Base-by-base conservation (phyloP, 2,113 vertebrate species). In the Catharus bicknelli region DNA sequence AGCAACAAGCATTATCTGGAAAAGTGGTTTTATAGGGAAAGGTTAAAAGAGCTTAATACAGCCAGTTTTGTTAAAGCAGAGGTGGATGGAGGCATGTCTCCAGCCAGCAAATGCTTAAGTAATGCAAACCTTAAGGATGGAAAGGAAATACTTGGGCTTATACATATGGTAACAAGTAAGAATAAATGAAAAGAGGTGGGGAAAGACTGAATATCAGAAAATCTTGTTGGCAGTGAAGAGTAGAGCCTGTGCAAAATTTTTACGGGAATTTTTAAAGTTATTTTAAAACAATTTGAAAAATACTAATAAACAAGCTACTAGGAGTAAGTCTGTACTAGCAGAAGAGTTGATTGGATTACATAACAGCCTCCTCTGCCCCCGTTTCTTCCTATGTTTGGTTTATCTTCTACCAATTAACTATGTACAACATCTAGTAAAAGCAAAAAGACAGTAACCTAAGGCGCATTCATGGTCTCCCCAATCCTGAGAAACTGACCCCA, bases 11-110 rank as follows among this genome's bases (percentile, higher is more conserved):
- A 91, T 89, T 89, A 92, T 74, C 54, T 78, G 81, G 78, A 92
- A 93, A 70, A 96, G 34, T 1, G 3, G 29, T 64, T 90, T 95
- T 84, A 68, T 51, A 82, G 23, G 54, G 73, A 80, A 91, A 92
- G 84, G 91, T 80, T 89, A 92, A 87, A 83, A 79, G 58, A 94
- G 32, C 38, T 91, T 76, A 86, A 90, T 54, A 50, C 11, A 48
- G 63, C 55, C 22, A 74, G 69, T 59, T 86, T 73, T 76, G 47
- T 87, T 85, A 85, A 85, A 87, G 63, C 42, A 90, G 78, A 84
- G 30, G 53, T 83, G 69, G 63, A 87, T 20, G 30, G 50, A 88
- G 57, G 67, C 38, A 67, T 5, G 47, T 69, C 30, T 79, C 34
- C 67, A 80, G 74, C 23, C 74, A 90, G 75, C 16, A 89, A 91